Evolutionary conservation across 2,888 invertebrate genomes (phyloP), one percentile per base, ranked within the genome.

Genomic region (Ceratothoa steindachneri): DNA sequence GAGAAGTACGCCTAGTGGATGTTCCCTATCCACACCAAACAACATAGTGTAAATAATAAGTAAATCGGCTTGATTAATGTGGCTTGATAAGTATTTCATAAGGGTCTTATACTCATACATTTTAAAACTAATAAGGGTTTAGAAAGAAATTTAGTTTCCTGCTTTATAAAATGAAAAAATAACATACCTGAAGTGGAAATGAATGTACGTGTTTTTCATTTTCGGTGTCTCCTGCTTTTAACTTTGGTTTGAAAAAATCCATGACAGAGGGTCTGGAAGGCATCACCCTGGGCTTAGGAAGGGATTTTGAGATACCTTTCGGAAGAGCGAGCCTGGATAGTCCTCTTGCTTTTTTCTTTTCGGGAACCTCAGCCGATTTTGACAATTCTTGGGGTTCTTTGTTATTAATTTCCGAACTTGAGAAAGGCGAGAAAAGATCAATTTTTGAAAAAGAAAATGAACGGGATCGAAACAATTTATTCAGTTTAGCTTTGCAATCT

Each of bases 131-230:
- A n/a, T n/a, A n/a, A n/a, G n/a, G n/a, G n/a, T n/a, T n/a, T n/a
- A n/a, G n/a, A n/a, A n/a, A n/a, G n/a, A n/a, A n/a, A n/a, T n/a
- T n/a, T n/a, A n/a, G n/a, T n/a, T n/a, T n/a, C n/a, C n/a, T n/a
- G n/a, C n/a, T n/a, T n/a, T n/a, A n/a, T n/a, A n/a, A n/a, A n/a
- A n/a, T n/a, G n/a, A n/a, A n/a, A n/a, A n/a, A 41, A 15, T 60
- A 30, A 65, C 75, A 53, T 30, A 75, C 75, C 75, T 60, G 31
- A 28, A 55, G 31, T 5, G 72, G 75, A 41, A 72, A 75, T 4
- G 72, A 70, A 1, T 75, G 66, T 12, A 72, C 72, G 55, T 72
- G 72, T 19, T 51, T 52, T 15, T 72, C 75, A 69, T 75, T 72
- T 12, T 69, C 72, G 1, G 72, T 72, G 60, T 60, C 60, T n/a